These are phyloP conservation scores for Magallana gigas DNA, from an alignment of 1,140 invertebrate genomes.

Conservation along the genomic window DNA sequence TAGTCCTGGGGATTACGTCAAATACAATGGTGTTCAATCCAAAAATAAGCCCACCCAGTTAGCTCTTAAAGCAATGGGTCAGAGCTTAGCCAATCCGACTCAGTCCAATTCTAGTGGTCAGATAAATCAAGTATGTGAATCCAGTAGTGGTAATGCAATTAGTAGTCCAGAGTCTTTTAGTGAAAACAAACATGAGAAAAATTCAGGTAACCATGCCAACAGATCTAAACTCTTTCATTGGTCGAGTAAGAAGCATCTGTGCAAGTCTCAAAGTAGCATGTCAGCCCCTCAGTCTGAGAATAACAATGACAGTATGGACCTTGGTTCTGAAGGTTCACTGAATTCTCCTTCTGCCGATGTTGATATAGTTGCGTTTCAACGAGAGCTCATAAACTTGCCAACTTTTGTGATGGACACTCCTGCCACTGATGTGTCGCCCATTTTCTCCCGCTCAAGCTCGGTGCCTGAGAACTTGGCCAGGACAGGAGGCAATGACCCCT, in stretches of 20 bases:
- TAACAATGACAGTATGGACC: conserved; percentile 50
- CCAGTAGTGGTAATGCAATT: conserved; percentile 16
- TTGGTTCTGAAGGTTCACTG: conserved; percentile 54
- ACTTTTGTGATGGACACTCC: conserved; percentile 78
- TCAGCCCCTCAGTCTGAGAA: conserved; percentile 51
- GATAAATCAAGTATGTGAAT: conserved; percentile 37
- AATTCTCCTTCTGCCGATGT: conserved; percentile 61
- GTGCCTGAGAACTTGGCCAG: conserved; percentile 76
- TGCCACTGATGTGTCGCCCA: conserved; percentile 70
- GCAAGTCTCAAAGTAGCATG: conserved; percentile 74
- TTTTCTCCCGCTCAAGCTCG: conserved; percentile 76
- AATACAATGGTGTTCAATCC: conserved; percentile 53
- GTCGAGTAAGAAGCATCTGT: conserved; percentile 74
- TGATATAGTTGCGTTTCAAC: conserved; percentile 76
- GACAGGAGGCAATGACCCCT: conserved; percentile 54
- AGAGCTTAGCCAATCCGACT: conserved; percentile 76
- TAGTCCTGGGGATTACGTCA: conserved; percentile 45
- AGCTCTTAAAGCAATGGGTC: conserved; percentile 74
- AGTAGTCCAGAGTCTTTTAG: conserved; percentile 55
- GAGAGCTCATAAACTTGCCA: conserved; percentile 78
- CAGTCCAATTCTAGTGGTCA: conserved; percentile 53
- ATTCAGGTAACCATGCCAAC: conserved; percentile 49
- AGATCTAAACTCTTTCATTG: conserved; percentile 69
- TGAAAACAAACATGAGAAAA: conserved; percentile 55
- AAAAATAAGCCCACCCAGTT: conserved; percentile 75